These are phyloP conservation scores for Apodemia mormo DNA, from an alignment of 2,888 invertebrate genomes.

Conservation along the genomic window DNA sequence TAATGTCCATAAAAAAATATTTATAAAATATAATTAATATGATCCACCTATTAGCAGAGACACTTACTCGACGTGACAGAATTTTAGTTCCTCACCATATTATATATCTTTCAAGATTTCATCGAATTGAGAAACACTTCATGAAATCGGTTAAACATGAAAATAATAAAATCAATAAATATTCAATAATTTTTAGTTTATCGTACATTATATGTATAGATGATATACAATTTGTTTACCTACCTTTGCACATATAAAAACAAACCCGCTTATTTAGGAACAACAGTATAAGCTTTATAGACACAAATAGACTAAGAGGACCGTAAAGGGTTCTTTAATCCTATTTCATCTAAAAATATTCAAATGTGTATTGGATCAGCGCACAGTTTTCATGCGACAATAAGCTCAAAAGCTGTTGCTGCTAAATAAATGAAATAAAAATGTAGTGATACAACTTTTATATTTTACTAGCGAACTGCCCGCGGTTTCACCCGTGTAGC, in stretches of 20 bases:
- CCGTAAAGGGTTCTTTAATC: not conserved
- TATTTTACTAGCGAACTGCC: no score
- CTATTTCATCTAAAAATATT: constrained; percentile 9
- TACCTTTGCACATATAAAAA: not conserved
- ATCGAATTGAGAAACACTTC: no score
- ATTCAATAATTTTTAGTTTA: not conserved
- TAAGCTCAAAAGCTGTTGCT: not conserved
- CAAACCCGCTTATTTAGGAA: not conserved
- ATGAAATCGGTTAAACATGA: no score
- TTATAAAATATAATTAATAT: no score
- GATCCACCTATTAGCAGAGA: no score
- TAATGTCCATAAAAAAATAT: no score
- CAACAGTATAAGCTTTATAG: not conserved
- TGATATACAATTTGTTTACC: not conserved
- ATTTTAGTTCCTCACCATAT: no score
- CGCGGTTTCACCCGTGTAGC: no score
- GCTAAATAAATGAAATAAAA: not conserved
- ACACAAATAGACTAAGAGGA: not conserved
- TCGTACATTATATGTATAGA: no score
- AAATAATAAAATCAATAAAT: no score
- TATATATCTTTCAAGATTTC: no score
- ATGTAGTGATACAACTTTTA: not conserved
- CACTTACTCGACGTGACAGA: no score
- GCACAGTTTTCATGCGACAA: constrained; percentile 11
- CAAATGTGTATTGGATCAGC: constrained; percentile 5